A percentile compares a stretch with the other conserved stretches of the same genome.
Conservation (phyloP, 2,797 vertebrate species). For the Melanotaenia boesemani region DNA sequence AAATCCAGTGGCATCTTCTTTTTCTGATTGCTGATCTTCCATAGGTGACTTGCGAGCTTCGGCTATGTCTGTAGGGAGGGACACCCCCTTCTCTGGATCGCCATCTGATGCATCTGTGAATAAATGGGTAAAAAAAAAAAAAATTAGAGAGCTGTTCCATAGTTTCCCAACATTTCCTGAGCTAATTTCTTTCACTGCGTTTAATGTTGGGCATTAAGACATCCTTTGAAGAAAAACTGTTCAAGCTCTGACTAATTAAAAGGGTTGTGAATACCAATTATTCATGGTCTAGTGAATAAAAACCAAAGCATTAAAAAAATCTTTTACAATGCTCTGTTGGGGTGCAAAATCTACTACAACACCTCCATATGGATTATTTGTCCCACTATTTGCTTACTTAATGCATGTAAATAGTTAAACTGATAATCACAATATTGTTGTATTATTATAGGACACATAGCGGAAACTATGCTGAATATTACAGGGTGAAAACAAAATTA, state of each 20-base stretch:
- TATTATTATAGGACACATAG: neutral
- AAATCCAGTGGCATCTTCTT: conserved; percentile 93
- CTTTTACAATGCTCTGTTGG: neutral
- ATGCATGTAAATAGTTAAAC: neutral
- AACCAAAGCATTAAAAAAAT: conserved; percentile 6
- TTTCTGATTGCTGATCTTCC: conserved; percentile 86
- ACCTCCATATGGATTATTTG: conserved; percentile 3
- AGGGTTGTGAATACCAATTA: conserved; percentile 23
- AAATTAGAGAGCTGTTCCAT: conserved; percentile 20
- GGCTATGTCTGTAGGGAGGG: conserved; percentile 81
- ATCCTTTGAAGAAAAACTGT: conserved; percentile 15
- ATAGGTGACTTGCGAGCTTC: conserved; percentile 87
- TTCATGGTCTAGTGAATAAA: conserved; percentile 27
- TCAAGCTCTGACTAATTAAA: conserved; percentile 35
- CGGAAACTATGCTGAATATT: neutral
- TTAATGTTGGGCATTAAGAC: conserved; percentile 24
- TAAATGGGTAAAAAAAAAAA: conserved; percentile 53
- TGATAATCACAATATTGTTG: neutral
- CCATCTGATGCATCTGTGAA: conserved; percentile 89
- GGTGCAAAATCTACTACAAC: conserved; percentile 10
- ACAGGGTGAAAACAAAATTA: neutral
- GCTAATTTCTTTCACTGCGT: conserved; percentile 6
- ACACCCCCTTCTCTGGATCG: conserved; percentile 87
- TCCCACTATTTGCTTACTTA: neutral
- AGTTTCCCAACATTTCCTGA: conserved; percentile 22